Conservation (phyloP, 2,113 vertebrate species). For the Pycnonotus jocosus region DNA sequence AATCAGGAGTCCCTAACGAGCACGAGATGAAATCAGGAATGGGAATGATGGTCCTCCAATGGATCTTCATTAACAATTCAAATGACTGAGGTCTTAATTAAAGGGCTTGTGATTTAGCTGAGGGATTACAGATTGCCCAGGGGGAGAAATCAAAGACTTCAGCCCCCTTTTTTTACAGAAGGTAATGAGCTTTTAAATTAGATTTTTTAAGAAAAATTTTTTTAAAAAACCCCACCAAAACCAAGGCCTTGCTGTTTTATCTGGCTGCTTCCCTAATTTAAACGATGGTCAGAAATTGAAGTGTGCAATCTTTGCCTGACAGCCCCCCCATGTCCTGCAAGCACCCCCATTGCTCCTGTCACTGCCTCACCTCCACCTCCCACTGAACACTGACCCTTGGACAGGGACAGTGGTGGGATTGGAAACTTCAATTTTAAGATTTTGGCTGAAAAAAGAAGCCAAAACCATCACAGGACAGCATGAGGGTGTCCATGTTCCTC, state of each 20-base stretch:
- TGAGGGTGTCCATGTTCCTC: neutral
- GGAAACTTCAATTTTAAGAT: too few relatives aligned
- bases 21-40: constrained; percentile 43
- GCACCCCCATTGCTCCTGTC: neutral
- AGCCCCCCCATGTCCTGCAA: accelerated
- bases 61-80: constrained; percentile 59
- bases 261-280: neutral
- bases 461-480: neutral
- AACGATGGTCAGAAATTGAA: neutral
- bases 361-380: accelerated
- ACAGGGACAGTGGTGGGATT: neutral
- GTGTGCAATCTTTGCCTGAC: neutral
- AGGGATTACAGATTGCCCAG: constrained; percentile 46
- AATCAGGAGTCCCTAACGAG: constrained; percentile 35
- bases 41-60: constrained; percentile 18
- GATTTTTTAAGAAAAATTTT: neutral
- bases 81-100: constrained; percentile 56
- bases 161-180: neutral
- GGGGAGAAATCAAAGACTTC: constrained; percentile 37
- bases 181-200: neutral
- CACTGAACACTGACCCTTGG: neutral
- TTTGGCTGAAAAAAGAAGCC: too few relatives aligned
- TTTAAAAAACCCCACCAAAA: neutral
- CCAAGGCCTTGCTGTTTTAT: neutral
- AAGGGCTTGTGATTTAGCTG: constrained; percentile 1